Percentiles rank a stretch among this genome's conserved stretches.
phyloP scores from a whole-genome alignment of 2,888 invertebrate genomes.

The Phania funesta region DNA sequence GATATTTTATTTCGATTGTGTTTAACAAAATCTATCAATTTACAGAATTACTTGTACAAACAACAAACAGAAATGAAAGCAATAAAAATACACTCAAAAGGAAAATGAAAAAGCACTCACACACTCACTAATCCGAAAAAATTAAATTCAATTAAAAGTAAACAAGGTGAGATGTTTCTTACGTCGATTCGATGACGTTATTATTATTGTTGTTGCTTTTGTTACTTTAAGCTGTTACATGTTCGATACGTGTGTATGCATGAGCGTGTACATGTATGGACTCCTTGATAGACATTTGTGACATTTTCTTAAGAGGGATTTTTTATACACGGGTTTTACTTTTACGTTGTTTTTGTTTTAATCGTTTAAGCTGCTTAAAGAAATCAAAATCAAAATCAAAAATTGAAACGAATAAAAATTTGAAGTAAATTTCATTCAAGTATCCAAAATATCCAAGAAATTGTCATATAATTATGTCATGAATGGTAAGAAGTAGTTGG shows the following conservation, averaged over 20 bases:
- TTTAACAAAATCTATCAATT: slow-evolving; percentile 15
- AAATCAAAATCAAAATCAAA: slow-evolving; percentile 55
- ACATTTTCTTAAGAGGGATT: slow-evolving; percentile 60
- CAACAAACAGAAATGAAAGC: background rate
- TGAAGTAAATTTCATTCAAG: slow-evolving; percentile 32
- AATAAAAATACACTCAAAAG: slow-evolving; percentile 7
- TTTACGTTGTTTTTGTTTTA: slow-evolving; percentile 37
- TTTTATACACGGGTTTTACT: slow-evolving; percentile 27
- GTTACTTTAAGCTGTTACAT: slow-evolving; percentile 58
- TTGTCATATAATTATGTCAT: slow-evolving; percentile 20
- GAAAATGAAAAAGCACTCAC: background rate
- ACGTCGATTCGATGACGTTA: slow-evolving; percentile 15
- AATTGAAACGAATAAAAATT: background rate
- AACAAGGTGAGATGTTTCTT: slow-evolving; percentile 61
- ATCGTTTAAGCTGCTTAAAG: slow-evolving; percentile 65
- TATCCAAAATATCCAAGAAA: slow-evolving; percentile 8
- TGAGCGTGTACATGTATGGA: slow-evolving; percentile 24
- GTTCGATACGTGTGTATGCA: slow-evolving; percentile 16
- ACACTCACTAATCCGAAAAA: slow-evolving; percentile 17
- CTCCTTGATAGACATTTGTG: slow-evolving; percentile 63
- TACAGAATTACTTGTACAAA: slow-evolving; percentile 32
- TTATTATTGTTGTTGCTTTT: slow-evolving; percentile 2
- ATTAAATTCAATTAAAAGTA: slow-evolving; percentile 65
- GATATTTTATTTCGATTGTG: slow-evolving; percentile 55
- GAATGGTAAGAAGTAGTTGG: background rate